A percentile compares a stretch with the other conserved stretches of the same genome.
phyloP scores from a whole-genome alignment of 2,797 vertebrate species.

The Pseudochromis fuscus region DNA sequence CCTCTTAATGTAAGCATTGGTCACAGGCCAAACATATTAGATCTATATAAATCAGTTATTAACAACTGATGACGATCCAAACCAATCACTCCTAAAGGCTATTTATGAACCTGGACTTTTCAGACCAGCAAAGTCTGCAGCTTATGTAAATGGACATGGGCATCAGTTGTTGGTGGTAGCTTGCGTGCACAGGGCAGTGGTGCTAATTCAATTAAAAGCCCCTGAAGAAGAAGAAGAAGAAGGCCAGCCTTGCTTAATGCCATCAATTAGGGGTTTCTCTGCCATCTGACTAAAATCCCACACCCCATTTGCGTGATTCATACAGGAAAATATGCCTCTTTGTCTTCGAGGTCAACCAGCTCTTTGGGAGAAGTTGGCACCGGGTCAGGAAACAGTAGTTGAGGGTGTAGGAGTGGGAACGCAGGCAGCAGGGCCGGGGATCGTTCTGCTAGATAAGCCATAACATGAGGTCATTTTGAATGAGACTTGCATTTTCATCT shows the following conservation, averaged over 20 bases:
- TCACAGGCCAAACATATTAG: slow-evolving; percentile 50
- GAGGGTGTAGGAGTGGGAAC: slow-evolving; percentile 75
- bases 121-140: slow-evolving; percentile 24
- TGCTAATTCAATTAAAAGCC: slow-evolving; percentile 78
- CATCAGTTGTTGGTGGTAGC: slow-evolving; percentile 58
- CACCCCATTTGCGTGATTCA: slow-evolving; percentile 80
- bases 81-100: slow-evolving; percentile 32
- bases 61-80: slow-evolving; percentile 41
- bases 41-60: slow-evolving; percentile 36
- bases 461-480: slow-evolving; percentile 67
- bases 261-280: slow-evolving; percentile 73
- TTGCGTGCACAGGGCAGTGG: slow-evolving; percentile 40
- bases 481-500: slow-evolving; percentile 58
- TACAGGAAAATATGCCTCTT: slow-evolving; percentile 83
- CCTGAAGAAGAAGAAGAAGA: slow-evolving; percentile 72
- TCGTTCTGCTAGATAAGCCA: slow-evolving; percentile 63
- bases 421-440: slow-evolving; percentile 45
- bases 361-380: slow-evolving; percentile 73
- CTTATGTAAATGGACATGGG: slow-evolving; percentile 39
- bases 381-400: slow-evolving; percentile 76
- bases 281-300: slow-evolving; percentile 77
- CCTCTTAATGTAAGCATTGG: slow-evolving; percentile 51
- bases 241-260: slow-evolving; percentile 71
- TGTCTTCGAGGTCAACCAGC: slow-evolving; percentile 77
- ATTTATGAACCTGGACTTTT: slow-evolving; percentile 40